Percentiles rank a stretch among this genome's conserved stretches.
These are phyloP conservation scores for Mustelus asterias DNA, from an alignment of 2,113 vertebrate species.

Conservation along the genomic window DNA sequence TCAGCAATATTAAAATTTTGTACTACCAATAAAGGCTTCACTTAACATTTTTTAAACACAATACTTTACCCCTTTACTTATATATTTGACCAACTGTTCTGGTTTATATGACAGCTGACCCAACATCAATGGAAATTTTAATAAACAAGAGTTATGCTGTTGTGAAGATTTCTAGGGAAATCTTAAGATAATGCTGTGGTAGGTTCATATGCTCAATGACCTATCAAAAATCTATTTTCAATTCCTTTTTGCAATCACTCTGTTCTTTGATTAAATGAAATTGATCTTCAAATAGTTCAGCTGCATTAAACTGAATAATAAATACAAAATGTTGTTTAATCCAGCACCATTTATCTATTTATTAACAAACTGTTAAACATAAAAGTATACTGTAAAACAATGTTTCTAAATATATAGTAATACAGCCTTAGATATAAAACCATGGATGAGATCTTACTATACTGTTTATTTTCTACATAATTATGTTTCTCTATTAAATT, in stretches of 20 bases:
- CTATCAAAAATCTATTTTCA: background rate
- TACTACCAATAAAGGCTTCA: no score
- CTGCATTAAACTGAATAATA: background rate
- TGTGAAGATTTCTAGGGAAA: background rate
- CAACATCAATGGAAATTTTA: background rate
- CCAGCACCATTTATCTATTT: background rate
- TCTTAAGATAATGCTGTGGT: background rate
- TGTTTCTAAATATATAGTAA: background rate
- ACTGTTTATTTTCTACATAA: background rate
- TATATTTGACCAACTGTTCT: background rate
- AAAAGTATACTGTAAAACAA: background rate
- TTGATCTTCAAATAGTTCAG: background rate
- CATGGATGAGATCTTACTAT: background rate
- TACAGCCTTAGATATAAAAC: background rate
- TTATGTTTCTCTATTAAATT: background rate
- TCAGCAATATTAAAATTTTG: no score
- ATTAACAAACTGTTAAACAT: constrained; percentile 4
- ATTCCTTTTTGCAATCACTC: background rate
- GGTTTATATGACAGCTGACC: background rate
- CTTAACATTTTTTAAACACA: background rate
- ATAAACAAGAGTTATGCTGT: background rate
- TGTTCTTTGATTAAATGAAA: background rate
- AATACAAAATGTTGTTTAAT: background rate
- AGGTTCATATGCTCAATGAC: background rate
- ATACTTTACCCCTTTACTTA: background rate